phyloP scores from a whole-genome alignment of 2,797 vertebrate genomes.

The Natrix natrix region DNA sequence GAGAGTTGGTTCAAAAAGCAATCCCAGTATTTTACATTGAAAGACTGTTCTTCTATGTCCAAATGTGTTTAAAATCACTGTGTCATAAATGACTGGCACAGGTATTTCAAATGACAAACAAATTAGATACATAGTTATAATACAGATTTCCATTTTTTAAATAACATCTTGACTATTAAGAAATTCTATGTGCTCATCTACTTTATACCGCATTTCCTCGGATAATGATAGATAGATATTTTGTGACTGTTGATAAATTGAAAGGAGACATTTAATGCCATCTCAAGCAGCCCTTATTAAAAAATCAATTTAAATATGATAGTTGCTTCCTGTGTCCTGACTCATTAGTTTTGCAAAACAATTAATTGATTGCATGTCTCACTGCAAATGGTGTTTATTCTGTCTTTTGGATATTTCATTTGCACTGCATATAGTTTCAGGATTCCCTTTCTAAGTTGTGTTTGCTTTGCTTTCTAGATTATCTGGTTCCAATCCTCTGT shows the following conservation, averaged over 20 bases:
- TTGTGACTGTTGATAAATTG: neutral
- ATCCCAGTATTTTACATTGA: neutral
- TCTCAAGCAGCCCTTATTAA: neutral
- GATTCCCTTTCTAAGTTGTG: conserved; percentile 23
- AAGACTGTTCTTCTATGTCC: neutral
- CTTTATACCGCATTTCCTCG: neutral
- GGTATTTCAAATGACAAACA: neutral
- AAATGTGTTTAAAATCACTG: neutral
- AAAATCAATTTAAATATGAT: neutral
- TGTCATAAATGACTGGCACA: neutral
- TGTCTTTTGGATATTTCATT: neutral
- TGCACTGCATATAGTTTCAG: neutral
- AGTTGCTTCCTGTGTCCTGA: neutral
- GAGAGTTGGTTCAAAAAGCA: neutral
- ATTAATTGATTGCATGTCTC: neutral
- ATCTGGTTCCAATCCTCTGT: conserved; percentile 86
- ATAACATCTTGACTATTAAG: neutral
- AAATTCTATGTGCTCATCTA: neutral
- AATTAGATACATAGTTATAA: neutral
- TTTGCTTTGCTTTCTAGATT: conserved; percentile 71
- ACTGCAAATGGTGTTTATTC: neutral
- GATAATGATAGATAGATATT: neutral
- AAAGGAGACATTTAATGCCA: neutral
- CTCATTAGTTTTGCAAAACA: neutral
- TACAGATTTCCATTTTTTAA: neutral